Evolutionary conservation across 2,797 vertebrate genomes (phyloP).

Genomic region (Buceros bicornis): DNA sequence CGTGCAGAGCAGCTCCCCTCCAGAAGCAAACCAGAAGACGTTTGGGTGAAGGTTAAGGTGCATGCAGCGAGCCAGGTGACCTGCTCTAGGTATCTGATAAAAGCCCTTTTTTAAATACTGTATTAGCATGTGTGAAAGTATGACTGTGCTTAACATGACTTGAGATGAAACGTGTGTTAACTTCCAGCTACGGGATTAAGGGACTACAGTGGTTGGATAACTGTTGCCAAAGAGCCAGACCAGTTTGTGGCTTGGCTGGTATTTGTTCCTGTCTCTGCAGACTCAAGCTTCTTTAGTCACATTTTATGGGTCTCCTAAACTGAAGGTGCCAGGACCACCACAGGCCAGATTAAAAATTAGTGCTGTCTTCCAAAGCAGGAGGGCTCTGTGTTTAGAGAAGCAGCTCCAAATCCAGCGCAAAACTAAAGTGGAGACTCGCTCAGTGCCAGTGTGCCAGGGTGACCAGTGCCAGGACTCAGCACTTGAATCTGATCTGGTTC

Average conservation of each 20-base stretch:
- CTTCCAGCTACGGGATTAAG: neutral
- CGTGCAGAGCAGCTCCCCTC: neutral
- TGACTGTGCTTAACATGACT: fast-evolving
- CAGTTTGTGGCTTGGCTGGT: neutral
- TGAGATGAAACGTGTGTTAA: neutral
- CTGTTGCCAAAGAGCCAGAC: neutral
- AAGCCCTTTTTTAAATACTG: neutral
- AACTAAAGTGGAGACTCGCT: neutral
- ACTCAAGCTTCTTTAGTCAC: neutral
- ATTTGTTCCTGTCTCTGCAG: neutral
- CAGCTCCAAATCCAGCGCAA: neutral
- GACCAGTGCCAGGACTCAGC: neutral
- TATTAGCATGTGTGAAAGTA: fast-evolving
- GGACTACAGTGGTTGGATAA: neutral
- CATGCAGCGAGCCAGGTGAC: neutral
- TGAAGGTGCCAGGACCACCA: neutral
- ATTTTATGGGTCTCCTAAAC: neutral
- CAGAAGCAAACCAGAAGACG: neutral
- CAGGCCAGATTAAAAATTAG: neutral
- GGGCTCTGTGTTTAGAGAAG: neutral
- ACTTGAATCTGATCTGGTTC: neutral
- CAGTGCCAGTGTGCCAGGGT: neutral
- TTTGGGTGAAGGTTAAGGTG: neutral
- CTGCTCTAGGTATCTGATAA: neutral
- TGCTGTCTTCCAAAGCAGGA: neutral